Evolutionary conservation across 2,888 invertebrate species (phyloP), one percentile per base, ranked within the genome.

Genomic region (Mythimna ferrago): DNA sequence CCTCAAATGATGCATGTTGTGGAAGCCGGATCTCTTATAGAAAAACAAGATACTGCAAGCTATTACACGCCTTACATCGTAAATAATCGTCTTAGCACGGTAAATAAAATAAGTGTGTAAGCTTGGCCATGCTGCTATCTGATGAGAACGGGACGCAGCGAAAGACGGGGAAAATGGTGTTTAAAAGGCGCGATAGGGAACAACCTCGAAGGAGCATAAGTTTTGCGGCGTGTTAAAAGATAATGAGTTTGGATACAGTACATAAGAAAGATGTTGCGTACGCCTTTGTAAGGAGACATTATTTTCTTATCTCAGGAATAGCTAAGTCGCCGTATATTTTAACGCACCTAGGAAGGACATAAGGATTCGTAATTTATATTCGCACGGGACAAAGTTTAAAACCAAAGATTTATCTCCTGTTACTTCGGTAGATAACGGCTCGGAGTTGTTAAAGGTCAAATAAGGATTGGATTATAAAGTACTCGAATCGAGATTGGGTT

Each of bases 41-140:
- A 93, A 94, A 93, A 94, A 94, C 91, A 91, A 92, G 92, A 93
- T 93, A 94, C 91, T 90, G 89, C 90, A 89, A 92, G 91, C 94
- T 93, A 95, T 95, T 95, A 95, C 93, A 90, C 89, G 90, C 84
- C 90, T 92, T 92, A 91, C 93, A 92, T 94, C 94, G 95, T 95
- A 96, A 96, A 95, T 95, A 96, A 95, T 94, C 91, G 91, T 92
- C 92, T 93, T 92, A 92, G 92, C 89, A 89, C 86, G 86, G 94
- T 95, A 95, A 95, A 95, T 96, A 96, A 95, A 86, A 95, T 95
- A 95, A 94, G 92, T 92, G 92, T 92, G 92, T 92, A 91, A 93
- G 91, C 90, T 88, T 86, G 90, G 92, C 92, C 92, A 91, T 89
- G 92, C 80, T 86, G 87, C 85, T 96, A 96, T 96, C 96, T 93